Percentiles rank a stretch among this genome's conserved stretches.
Conservation (phyloP, 2,113 vertebrate species). For the Regulus satrapa region DNA sequence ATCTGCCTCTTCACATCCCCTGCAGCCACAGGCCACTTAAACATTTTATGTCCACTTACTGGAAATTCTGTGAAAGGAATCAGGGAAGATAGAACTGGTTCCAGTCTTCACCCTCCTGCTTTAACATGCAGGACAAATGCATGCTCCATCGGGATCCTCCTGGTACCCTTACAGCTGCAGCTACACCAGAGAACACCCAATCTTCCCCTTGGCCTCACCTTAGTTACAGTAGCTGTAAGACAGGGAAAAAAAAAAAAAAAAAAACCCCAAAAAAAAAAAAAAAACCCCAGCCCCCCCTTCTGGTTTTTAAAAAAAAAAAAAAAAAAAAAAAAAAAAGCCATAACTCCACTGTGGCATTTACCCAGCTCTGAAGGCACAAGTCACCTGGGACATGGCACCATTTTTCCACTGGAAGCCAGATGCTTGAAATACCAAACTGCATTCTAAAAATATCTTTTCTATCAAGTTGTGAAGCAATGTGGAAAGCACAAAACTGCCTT, state of each 20-base stretch:
- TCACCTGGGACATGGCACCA: background rate
- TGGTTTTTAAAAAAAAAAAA: background rate
- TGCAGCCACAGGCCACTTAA: background rate
- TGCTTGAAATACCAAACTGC: background rate
- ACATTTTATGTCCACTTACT: background rate
- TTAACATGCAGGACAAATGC: background rate
- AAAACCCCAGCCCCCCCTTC: background rate
- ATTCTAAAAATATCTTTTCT: background rate
- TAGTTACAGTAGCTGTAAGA: background rate
- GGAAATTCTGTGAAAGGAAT: background rate
- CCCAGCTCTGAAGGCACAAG: background rate
- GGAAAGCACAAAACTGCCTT: background rate
- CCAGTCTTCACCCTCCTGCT: background rate
- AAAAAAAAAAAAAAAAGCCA: background rate
- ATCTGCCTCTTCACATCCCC: background rate
- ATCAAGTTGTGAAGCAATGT: background rate
- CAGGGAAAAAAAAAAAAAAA: accelerated
- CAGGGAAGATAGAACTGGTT: background rate
- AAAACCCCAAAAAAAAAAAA: background rate
- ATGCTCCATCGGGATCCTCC: background rate
- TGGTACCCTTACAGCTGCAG: background rate
- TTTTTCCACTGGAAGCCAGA: background rate
- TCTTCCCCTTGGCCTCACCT: background rate
- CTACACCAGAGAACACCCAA: background rate
- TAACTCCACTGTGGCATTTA: background rate